Conservation (phyloP, 2,888 invertebrate species). For the Maniola hyperantus region DNA sequence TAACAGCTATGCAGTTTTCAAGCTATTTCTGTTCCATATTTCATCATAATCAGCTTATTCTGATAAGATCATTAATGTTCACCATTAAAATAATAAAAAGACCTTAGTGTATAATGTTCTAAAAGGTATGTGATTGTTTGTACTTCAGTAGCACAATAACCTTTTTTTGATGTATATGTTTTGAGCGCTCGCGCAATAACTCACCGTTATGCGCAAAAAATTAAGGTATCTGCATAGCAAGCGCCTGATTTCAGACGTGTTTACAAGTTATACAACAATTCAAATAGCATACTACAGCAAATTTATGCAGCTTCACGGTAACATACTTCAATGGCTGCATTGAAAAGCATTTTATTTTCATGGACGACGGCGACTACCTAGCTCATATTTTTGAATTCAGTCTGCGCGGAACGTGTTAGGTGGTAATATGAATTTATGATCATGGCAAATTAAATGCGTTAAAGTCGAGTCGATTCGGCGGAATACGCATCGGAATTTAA, state of each 20-base stretch:
- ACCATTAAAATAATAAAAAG: too few relatives aligned
- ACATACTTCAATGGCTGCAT: slow-evolving; percentile 79
- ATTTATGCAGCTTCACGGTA: slow-evolving; percentile 77
- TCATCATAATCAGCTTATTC: too few relatives aligned
- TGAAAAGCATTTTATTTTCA: slow-evolving; percentile 79
- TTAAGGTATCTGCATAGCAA: slow-evolving; percentile 56
- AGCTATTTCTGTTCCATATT: too few relatives aligned
- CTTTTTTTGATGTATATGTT: neutral
- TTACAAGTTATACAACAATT: slow-evolving; percentile 81
- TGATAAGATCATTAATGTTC: too few relatives aligned
- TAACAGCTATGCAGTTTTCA: too few relatives aligned
- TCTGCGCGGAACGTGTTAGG: slow-evolving; percentile 67
- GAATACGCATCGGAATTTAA: slow-evolving; percentile 66
- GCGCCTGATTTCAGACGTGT: slow-evolving; percentile 64
- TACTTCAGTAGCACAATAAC: too few relatives aligned
- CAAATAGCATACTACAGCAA: slow-evolving; percentile 74
- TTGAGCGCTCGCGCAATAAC: too few relatives aligned
- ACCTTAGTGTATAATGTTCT: too few relatives aligned
- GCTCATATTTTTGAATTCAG: slow-evolving; percentile 70
- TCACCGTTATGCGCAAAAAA: slow-evolving; percentile 49
- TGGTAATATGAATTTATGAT: slow-evolving; percentile 77
- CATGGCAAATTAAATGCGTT: slow-evolving; percentile 70
- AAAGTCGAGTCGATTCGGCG: slow-evolving; percentile 62
- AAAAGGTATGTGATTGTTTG: too few relatives aligned
- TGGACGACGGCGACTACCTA: slow-evolving; percentile 59